phyloP scores from a whole-genome alignment of 2,888 invertebrate species.

The Taenaris catops region DNA sequence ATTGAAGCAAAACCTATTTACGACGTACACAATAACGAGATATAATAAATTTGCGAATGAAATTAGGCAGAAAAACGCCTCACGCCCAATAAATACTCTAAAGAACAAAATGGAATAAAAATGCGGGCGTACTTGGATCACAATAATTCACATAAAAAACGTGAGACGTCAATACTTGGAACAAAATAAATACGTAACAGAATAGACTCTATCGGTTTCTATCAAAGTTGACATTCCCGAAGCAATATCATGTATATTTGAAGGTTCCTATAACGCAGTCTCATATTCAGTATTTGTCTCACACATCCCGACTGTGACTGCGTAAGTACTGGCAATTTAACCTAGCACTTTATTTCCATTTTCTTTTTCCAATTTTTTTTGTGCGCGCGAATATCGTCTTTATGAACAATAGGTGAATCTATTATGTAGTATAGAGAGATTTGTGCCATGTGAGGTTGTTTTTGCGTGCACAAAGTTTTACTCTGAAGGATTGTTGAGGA shows the following conservation, averaged over 20 bases:
- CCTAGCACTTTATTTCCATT: constrained; percentile 42
- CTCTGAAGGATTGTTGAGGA: constrained; percentile 29
- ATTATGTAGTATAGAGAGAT: too few relatives aligned
- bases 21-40: constrained; percentile 20
- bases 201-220: constrained; percentile 9
- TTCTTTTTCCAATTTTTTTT: constrained; percentile 25
- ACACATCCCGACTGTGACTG: constrained; percentile 42
- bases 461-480: constrained; percentile 32
- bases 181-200: constrained; percentile 11
- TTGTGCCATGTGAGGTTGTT: constrained; percentile 32
- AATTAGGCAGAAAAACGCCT: constrained; percentile 32
- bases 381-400: constrained; percentile 28
- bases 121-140: constrained; percentile 31
- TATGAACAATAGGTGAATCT: too few relatives aligned
- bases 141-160: constrained; percentile 37
- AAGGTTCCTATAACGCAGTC: constrained; percentile 32
- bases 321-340: constrained; percentile 49
- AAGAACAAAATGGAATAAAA: constrained; percentile 32
- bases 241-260: constrained; percentile 20
- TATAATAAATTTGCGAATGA: constrained; percentile 26
- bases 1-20: constrained; percentile 20
- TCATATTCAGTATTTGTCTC: constrained; percentile 47
- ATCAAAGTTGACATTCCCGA: constrained; percentile 10
- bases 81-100: constrained; percentile 29
- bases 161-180: constrained; percentile 29